Conservation (phyloP, 2,113 vertebrate species). For the Strix aluco region DNA sequence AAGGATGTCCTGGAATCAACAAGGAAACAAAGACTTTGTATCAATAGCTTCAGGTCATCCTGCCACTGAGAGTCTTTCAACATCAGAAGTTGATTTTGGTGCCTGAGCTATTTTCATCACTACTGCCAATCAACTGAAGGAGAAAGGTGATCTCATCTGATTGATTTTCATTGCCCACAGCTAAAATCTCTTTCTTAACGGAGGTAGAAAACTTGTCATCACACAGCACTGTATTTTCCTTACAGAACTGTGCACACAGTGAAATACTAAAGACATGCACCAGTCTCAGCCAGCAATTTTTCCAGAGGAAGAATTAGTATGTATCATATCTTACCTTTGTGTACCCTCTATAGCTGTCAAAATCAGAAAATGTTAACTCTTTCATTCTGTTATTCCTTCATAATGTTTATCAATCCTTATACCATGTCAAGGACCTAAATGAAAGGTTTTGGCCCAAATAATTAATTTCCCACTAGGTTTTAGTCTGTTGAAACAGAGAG, state of each 20-base stretch:
- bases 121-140: constrained; percentile 29
- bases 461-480: neutral
- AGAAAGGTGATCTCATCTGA: constrained; percentile 48
- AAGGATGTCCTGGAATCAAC: neutral
- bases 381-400: neutral
- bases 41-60: constrained; percentile 15
- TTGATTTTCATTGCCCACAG: constrained; percentile 64
- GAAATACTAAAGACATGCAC: neutral
- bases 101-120: constrained; percentile 17
- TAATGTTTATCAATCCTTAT: neutral
- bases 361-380: constrained; percentile 13
- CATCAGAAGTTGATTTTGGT: constrained; percentile 7
- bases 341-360: neutral
- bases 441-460: neutral
- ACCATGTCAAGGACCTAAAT: neutral
- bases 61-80: neutral
- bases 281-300: neutral
- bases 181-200: constrained; percentile 37
- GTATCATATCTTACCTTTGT: neutral
- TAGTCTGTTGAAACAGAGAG: neutral
- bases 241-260: neutral
- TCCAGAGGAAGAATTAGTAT: neutral
- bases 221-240: constrained; percentile 19
- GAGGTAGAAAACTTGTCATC: constrained; percentile 27
- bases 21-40: neutral